Evolutionary conservation across 2,797 vertebrate genomes (phyloP), one percentile per base, ranked within the genome.

Genomic region (Muscicapa comitata): DNA sequence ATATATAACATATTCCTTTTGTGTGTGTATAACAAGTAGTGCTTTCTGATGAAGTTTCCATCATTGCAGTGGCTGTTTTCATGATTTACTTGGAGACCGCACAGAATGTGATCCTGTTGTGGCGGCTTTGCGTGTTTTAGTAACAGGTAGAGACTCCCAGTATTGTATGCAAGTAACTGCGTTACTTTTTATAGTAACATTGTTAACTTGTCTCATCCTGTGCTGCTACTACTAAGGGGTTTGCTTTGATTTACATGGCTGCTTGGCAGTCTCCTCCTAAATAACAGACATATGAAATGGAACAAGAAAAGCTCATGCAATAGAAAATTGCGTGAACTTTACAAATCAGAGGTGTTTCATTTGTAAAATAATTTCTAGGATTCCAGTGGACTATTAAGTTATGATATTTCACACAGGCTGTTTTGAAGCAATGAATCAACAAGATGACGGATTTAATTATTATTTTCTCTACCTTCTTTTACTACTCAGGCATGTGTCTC

Each of bases 391-490:
- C 29, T 59, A 19, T 66, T 61, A 77, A 86, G 38, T 58, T 57
- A 8, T 15, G 42, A 13, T 73, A 82, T n/a, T 88, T 91, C 45
- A 38, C 35, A 47, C 10, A 28, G 47, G 10, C 38, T 11, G 4
- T 66, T 88, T 62, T 51, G 71, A 94, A 85, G 40, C n/a, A 87
- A 53, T 45, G 28, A 71, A 31, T 67, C 53, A 77, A 71, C 11
- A 33, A 45, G 24, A 28, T 76, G 66, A 87, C 57, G 9, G 13
- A 51, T 85, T 45, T 81, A 88, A 83, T 61, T 70, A 73, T 40
- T 83, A 66, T 82, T 87, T 93, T 93, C 21, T 58, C 42, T 78
- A 77, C 33, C 29, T 76, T 77, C 38, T 87, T 59, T 82, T 51
- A 45, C 33, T 72, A 28, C 35, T 20, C 9, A 21, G 11, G 21